Evolutionary conservation across 2,113 vertebrate species (phyloP).

Genomic region (mouse (Mus musculus)): DNA sequence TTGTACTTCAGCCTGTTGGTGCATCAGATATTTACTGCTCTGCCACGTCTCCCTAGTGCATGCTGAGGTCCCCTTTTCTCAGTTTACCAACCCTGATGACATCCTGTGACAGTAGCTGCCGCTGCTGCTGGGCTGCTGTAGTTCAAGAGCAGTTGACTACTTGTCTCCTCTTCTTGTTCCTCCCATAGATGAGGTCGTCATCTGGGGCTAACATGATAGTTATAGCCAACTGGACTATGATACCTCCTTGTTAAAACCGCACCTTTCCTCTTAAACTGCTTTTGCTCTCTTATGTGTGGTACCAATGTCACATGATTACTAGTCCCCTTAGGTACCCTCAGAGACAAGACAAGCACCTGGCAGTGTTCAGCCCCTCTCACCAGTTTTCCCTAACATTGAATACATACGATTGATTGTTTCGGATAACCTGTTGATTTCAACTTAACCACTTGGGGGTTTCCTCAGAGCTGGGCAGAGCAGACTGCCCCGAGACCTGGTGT

Average conservation of each 20-base stretch:
- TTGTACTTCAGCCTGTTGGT: neutral
- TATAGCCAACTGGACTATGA: neutral
- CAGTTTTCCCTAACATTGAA: neutral
- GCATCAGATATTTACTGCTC: neutral
- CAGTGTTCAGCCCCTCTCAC: neutral
- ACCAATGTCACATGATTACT: neutral
- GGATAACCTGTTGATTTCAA: neutral
- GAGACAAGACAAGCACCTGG: neutral
- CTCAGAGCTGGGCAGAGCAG: neutral
- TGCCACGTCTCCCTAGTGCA: neutral
- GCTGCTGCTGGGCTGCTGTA: neutral
- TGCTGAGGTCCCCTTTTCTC: neutral
- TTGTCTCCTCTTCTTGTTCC: neutral
- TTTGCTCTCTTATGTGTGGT: conserved; percentile 7
- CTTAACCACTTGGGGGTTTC: neutral
- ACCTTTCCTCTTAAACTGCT: neutral
- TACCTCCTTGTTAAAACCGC: neutral
- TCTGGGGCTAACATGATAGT: conserved; percentile 34
- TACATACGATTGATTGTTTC: neutral
- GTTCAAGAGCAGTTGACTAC: neutral
- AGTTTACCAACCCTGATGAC: neutral
- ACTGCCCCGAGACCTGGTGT: no score
- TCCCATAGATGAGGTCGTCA: neutral
- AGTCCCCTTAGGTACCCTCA: neutral
- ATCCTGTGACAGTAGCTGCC: neutral